Base-by-base conservation (phyloP, 2,113 vertebrate genomes). In the Smithornis capensis region DNA sequence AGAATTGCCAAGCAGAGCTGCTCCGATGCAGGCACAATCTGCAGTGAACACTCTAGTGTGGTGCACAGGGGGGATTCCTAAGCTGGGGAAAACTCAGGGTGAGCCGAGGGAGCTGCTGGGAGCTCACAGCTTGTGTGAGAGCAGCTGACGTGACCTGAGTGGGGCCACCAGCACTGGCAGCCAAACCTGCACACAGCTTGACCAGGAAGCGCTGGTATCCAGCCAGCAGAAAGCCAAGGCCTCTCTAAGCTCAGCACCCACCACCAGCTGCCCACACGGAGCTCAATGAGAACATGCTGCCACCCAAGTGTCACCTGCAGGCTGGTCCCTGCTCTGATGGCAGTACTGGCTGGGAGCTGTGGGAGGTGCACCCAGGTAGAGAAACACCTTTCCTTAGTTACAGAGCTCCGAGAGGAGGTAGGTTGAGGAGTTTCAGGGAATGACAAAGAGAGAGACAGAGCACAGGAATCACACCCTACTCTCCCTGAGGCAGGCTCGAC, bases 11-110 rank as follows among this genome's bases (percentile, higher is more conserved):
- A 79, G 35, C 40, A 3, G 19, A 50, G 21, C 18, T 60, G 21
- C 22, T 65, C 22, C 0, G 0, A 16, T 25, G 67, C 13, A 25
- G 10, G 37, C 33, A 71, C 9, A 47, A 50, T 35, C 35, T 28
- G 6, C 37, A 83, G 47, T 10, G 5, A 38, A 71, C 33, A 9
- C 29, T 35, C 18, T 10, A 14, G 4, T 27, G 8, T 22, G 5
- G 11, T 57, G 35, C 56, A 49, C 9, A 31, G 25, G 4, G 10
- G 27, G 9, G 2, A 2, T 31, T 59, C 55, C 35, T 40, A 31
- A 53, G 35, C 29, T 7, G 4, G 19, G 12, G 14, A 22, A 53
- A 47, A 60, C 19, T 53, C 18, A 21, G 21, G 7, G 28, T 9
- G 21, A 70, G 45, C 19, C 6, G 3, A 62, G 3, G 53, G 13